Conservation (phyloP, 2,888 invertebrate genomes). For the Dicyrtomina minuta region DNA sequence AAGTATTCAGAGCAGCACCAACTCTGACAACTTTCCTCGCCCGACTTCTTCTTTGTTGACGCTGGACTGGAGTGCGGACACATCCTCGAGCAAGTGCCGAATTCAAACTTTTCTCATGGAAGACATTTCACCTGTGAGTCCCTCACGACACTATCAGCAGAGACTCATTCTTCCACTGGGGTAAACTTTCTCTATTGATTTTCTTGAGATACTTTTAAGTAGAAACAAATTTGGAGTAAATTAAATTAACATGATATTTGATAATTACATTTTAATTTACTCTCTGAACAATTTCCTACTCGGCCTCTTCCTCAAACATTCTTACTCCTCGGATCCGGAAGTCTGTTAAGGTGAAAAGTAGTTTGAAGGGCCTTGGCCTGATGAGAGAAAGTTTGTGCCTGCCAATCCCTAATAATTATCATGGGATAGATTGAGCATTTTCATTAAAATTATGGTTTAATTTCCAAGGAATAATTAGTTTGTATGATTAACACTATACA, state of each 20-base stretch:
- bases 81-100: not conserved
- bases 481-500: too few relatives aligned
- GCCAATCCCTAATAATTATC: too few relatives aligned
- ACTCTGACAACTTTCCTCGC: not conserved
- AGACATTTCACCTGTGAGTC: constrained; percentile 22
- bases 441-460: too few relatives aligned
- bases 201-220: not conserved
- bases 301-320: too few relatives aligned
- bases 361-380: too few relatives aligned
- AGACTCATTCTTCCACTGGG: constrained; percentile 24
- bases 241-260: too few relatives aligned
- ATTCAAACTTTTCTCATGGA: constrained; percentile 2
- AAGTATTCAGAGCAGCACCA: not conserved
- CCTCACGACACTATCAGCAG: constrained; percentile 27
- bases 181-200: constrained; percentile 10
- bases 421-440: too few relatives aligned
- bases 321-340: too few relatives aligned
- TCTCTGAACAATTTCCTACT: too few relatives aligned
- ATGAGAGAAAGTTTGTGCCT: too few relatives aligned
- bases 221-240: not conserved
- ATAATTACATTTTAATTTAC: too few relatives aligned
- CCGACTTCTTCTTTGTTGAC: constrained; percentile 8
- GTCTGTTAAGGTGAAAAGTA: too few relatives aligned
- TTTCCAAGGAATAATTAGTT: not conserved
- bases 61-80: constrained; percentile 18